These are phyloP conservation scores for Panthera uncia DNA, from an alignment of 2,113 vertebrate genomes.

Conservation along the genomic window DNA sequence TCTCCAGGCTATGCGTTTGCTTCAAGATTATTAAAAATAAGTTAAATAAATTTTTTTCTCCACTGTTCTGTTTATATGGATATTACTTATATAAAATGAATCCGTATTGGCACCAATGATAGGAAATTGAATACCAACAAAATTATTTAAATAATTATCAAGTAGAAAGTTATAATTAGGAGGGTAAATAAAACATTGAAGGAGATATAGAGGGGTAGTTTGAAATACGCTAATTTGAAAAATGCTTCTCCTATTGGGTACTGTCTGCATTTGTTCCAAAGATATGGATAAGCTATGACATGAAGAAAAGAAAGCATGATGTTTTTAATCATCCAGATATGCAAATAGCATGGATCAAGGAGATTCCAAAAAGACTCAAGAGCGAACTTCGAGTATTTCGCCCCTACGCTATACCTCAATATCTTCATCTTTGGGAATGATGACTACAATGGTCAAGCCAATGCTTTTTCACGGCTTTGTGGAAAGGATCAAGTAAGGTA, in stretches of 20 bases:
- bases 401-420: neutral
- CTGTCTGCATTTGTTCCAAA: neutral
- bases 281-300: neutral
- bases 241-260: neutral
- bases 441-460: neutral
- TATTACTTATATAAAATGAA: neutral
- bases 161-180: neutral
- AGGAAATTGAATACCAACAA: neutral
- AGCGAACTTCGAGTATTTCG: neutral
- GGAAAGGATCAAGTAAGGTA: neutral
- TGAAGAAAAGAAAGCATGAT: neutral
- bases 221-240: neutral
- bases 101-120: neutral
- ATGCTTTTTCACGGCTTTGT: neutral
- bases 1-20: neutral
- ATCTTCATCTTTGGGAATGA: neutral
- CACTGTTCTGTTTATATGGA: neutral
- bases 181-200: neutral
- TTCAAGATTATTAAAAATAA: neutral
- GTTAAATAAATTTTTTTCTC: neutral
- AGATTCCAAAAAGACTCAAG: neutral
- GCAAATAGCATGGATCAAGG: neutral
- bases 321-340: neutral
- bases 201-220: neutral
- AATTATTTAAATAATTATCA: neutral